phyloP scores from a whole-genome alignment of 2,888 invertebrate species.

The Petrophora chlorosata region DNA sequence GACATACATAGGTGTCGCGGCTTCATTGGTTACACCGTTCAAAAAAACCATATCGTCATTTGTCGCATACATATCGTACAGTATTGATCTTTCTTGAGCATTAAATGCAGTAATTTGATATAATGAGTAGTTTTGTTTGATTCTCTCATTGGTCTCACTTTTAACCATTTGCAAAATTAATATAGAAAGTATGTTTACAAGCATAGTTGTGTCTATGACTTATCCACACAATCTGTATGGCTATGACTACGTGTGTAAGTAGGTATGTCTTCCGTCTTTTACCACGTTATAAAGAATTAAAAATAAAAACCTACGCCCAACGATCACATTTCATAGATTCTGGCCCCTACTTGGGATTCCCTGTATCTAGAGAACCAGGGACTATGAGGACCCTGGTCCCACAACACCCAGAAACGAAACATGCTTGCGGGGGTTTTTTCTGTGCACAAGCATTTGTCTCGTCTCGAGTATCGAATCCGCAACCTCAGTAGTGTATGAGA shows the following conservation, averaged over 20 bases:
- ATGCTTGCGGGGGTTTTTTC: too few relatives aligned
- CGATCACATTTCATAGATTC: too few relatives aligned
- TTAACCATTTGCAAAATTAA: slow-evolving; percentile 11
- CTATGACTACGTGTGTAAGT: slow-evolving; percentile 10
- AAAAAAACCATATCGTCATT: slow-evolving; percentile 52
- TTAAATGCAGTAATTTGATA: slow-evolving; percentile 69
- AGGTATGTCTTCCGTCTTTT: too few relatives aligned
- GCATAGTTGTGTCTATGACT: background rate
- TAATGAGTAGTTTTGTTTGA: slow-evolving; percentile 41
- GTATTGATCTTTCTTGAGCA: slow-evolving; percentile 52
- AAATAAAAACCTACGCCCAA: too few relatives aligned
- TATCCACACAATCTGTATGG: slow-evolving; percentile 18
- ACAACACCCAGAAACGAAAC: too few relatives aligned
- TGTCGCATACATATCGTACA: slow-evolving; percentile 51
- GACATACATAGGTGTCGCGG: slow-evolving; percentile 63
- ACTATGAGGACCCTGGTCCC: too few relatives aligned
- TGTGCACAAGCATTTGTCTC: too few relatives aligned
- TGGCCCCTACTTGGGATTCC: too few relatives aligned
- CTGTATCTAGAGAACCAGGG: too few relatives aligned
- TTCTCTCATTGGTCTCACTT: background rate
- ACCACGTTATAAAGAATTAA: too few relatives aligned
- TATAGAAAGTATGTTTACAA: slow-evolving; percentile 5
- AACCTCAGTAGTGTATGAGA: too few relatives aligned
- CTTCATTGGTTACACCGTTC: slow-evolving; percentile 69
- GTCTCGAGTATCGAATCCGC: too few relatives aligned